A percentile compares a stretch with the other conserved stretches of the same genome.
Evolutionary conservation across 2,888 invertebrate species (phyloP).

Genomic region (Eristalis pertinax): DNA sequence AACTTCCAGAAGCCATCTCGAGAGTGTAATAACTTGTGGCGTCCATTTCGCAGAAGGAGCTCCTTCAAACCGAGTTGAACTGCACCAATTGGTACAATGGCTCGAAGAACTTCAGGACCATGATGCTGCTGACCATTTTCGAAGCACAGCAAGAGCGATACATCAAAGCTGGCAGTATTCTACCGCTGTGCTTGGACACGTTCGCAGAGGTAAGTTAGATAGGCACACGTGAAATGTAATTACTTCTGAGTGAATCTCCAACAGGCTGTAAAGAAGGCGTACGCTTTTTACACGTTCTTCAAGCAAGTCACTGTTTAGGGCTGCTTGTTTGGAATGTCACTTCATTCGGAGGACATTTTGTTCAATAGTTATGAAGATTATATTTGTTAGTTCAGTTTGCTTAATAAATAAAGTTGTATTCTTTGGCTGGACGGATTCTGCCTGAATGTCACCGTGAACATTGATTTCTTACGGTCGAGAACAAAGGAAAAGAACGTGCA

Average conservation of each 20-base stretch:
- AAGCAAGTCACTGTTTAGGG: neutral
- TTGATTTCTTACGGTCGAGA: no score
- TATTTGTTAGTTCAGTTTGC: no score
- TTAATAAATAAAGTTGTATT: no score
- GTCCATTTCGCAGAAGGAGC: constrained; percentile 7
- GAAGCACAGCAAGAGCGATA: constrained; percentile 33
- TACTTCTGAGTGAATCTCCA: no score
- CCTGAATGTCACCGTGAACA: no score
- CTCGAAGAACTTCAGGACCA: constrained; percentile 15
- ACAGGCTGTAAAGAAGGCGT: neutral
- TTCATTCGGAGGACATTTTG: no score
- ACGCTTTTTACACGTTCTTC: neutral
- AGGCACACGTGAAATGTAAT: no score
- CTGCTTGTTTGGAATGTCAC: no score
- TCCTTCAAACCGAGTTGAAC: constrained; percentile 18
- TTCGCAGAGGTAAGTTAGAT: constrained; percentile 27
- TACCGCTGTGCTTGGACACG: constrained; percentile 43
- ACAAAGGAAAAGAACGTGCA: no score
- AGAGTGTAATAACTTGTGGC: neutral
- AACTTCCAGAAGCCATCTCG: neutral
- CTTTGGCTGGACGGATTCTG: no score
- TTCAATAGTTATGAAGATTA: no score
- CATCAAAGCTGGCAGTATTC: constrained; percentile 36
- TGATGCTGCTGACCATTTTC: constrained; percentile 36
- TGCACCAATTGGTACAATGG: constrained; percentile 47